These are phyloP conservation scores for Damaliscus lunatus DNA, from an alignment of 2,113 vertebrate genomes.

Conservation along the genomic window DNA sequence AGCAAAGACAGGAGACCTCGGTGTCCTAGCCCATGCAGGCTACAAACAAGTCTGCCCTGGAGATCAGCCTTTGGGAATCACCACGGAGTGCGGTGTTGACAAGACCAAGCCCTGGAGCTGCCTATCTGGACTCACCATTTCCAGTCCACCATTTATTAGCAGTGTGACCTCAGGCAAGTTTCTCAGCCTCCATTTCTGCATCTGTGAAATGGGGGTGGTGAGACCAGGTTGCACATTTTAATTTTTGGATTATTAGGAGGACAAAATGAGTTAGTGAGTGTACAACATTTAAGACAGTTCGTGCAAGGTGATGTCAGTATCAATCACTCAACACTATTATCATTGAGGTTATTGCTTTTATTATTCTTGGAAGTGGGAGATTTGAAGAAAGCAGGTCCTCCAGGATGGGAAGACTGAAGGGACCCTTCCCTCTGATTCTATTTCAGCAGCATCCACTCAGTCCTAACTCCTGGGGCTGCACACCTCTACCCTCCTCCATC, in stretches of 20 bases:
- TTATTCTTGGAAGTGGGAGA: neutral
- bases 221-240: neutral
- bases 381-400: neutral
- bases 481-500: neutral
- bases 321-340: neutral
- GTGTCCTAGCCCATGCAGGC: neutral
- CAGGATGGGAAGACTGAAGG: neutral
- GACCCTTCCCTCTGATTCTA: neutral
- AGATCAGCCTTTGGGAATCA: neutral
- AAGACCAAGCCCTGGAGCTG: neutral
- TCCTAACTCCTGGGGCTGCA: fast-evolving
- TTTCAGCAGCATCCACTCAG: fast-evolving
- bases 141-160: neutral
- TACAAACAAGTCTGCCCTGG: neutral
- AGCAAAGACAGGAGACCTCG: neutral
- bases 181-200: neutral
- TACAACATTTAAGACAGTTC: neutral
- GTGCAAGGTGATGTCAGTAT: neutral
- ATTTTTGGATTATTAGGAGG: neutral
- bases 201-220: neutral
- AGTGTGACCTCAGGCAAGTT: neutral
- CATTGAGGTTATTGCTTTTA: neutral
- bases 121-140: neutral
- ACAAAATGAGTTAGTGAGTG: neutral
- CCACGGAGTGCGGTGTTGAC: neutral